Evolutionary conservation across 2,113 vertebrate species (phyloP).

Genomic region (Macaca nemestrina): DNA sequence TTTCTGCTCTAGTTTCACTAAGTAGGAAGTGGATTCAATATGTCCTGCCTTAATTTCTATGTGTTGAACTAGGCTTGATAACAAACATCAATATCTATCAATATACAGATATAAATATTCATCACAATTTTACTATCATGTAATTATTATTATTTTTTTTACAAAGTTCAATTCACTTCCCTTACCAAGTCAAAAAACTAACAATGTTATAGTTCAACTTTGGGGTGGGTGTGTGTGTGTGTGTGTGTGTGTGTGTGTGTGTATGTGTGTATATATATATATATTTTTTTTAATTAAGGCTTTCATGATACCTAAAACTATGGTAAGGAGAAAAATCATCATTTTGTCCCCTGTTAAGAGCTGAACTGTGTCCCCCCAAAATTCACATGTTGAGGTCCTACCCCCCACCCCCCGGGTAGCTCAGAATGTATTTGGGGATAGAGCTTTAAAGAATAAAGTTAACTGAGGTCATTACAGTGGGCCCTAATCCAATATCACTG

Average conservation of each 20-base stretch:
- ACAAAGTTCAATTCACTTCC: conserved; percentile 26
- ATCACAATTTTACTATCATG: neutral
- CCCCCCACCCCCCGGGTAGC: neutral
- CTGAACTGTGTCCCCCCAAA: neutral
- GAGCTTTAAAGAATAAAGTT: neutral
- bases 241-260: no score
- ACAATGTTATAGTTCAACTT: neutral
- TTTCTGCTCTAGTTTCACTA: neutral
- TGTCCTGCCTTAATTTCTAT: neutral
- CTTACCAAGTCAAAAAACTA: neutral
- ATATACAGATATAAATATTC: neutral
- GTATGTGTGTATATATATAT: no score
- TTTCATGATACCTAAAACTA: conserved; percentile 23
- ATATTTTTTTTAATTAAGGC: neutral
- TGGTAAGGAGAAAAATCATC: conserved; percentile 37
- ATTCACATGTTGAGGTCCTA: neutral
- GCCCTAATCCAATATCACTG: neutral
- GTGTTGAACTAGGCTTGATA: neutral
- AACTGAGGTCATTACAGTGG: neutral
- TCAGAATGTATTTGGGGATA: neutral
- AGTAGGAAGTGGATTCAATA: neutral
- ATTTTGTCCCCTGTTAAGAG: conserved; percentile 53
- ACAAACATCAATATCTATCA: neutral
- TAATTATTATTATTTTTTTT: neutral
- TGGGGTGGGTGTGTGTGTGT: no score